Conservation (phyloP, 2,113 vertebrate species). For the Deroptyus accipitrinus region DNA sequence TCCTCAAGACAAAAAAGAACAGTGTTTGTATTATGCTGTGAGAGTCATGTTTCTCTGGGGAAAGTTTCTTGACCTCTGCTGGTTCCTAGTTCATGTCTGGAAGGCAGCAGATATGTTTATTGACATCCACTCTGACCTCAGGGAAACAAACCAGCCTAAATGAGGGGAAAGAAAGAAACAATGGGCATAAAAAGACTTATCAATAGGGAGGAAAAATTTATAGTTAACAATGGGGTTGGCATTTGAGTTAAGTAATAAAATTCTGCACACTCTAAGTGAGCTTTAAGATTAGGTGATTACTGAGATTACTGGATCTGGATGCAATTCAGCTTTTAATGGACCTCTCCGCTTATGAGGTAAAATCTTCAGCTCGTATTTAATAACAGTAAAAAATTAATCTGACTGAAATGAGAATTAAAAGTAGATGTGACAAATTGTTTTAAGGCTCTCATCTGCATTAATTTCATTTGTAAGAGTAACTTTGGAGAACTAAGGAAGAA, state of each 20-base stretch:
- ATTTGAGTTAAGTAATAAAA: constrained; percentile 7
- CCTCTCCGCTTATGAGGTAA: background rate
- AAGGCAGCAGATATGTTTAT: constrained; percentile 35
- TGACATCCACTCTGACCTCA: constrained; percentile 46
- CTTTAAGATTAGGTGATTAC: background rate
- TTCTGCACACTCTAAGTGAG: background rate
- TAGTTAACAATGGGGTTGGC: constrained; percentile 3
- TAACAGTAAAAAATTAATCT: background rate
- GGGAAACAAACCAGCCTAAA: constrained; percentile 19
- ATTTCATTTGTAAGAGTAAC: background rate
- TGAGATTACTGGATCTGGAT: background rate
- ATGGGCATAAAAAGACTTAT: background rate
- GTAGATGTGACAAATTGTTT: background rate
- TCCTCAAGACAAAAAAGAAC: background rate
- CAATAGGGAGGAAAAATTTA: background rate
- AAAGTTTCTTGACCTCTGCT: constrained; percentile 31
- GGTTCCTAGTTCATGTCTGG: constrained; percentile 7
- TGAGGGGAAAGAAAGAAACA: constrained; percentile 41
- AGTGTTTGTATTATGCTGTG: background rate
- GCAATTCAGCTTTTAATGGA: background rate
- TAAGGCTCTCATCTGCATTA: background rate
- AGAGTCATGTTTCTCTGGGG: constrained; percentile 17
- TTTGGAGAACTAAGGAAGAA: background rate
- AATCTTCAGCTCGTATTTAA: background rate
- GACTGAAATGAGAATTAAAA: background rate